These are phyloP conservation scores for Mionectes macconnelli DNA, from an alignment of 2,113 vertebrate species.

Conservation along the genomic window DNA sequence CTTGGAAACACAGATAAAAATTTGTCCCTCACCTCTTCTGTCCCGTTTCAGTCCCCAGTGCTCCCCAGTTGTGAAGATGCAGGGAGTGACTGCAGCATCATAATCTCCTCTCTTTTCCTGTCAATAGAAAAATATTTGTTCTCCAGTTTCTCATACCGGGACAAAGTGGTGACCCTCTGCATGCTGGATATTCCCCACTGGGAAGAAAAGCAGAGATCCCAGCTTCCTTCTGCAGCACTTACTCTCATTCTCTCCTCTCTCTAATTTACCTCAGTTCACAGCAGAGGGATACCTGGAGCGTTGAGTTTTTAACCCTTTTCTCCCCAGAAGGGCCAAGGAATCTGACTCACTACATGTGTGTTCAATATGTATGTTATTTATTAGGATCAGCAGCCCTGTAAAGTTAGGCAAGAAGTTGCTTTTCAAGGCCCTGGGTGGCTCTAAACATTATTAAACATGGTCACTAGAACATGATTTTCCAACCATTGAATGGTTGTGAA, in stretches of 20 bases:
- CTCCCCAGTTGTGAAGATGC: neutral
- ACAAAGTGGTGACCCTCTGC: neutral
- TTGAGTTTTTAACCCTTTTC: neutral
- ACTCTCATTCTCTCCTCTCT: neutral
- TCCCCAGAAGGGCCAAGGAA: neutral
- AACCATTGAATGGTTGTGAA: constrained; percentile 50
- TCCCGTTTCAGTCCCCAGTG: neutral
- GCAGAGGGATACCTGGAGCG: neutral
- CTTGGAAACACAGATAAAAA: neutral
- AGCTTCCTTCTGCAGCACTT: neutral
- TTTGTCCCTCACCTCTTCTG: neutral
- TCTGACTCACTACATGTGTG: neutral
- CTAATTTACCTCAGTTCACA: neutral
- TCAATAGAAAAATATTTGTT: neutral
- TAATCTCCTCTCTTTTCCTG: neutral
- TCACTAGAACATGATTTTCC: constrained; percentile 58
- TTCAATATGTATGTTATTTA: neutral
- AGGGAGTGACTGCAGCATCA: neutral
- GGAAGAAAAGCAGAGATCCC: neutral
- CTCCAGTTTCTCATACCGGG: neutral
- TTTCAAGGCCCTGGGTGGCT: constrained; percentile 59
- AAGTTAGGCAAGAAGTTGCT: constrained; percentile 25
- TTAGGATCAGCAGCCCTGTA: constrained; percentile 6
- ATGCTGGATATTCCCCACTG: neutral
- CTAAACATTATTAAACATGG: constrained; percentile 63